phyloP scores from a whole-genome alignment of 2,888 invertebrate genomes.

The Apotomis turbidana region DNA sequence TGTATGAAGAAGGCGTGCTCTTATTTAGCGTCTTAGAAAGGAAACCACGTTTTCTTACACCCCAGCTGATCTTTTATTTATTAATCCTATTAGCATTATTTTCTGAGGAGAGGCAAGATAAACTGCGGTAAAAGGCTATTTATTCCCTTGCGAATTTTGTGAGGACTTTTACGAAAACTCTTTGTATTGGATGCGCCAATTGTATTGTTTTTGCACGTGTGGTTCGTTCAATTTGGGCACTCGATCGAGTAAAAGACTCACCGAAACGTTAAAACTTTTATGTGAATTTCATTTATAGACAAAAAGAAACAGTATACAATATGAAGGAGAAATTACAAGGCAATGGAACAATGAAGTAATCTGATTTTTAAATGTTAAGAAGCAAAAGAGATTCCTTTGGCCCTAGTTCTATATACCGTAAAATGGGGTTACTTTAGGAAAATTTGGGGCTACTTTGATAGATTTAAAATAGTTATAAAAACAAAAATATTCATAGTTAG shows the following conservation, averaged over 20 bases:
- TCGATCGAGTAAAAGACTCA: not conserved
- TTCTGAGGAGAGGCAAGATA: constrained; percentile 31
- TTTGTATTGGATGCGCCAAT: not conserved
- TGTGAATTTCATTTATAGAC: not conserved
- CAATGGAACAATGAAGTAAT: no score
- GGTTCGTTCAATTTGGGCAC: not conserved
- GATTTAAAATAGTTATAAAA: no score
- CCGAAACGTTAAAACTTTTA: not conserved
- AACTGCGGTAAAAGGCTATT: not conserved
- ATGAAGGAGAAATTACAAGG: no score
- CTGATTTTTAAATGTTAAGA: no score
- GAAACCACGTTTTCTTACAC: constrained; percentile 12
- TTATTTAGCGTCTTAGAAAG: constrained; percentile 25
- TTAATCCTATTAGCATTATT: constrained; percentile 36
- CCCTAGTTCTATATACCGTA: no score
- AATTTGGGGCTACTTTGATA: no score
- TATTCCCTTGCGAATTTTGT: not conserved
- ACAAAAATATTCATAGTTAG: no score
- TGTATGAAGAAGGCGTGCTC: constrained; percentile 24
- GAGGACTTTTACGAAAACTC: not conserved
- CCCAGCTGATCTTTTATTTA: constrained; percentile 31
- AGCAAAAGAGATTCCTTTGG: no score
- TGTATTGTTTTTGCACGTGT: not conserved
- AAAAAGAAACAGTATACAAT: no score
- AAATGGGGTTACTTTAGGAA: no score